Percentiles rank a stretch among this genome's conserved stretches.
Conservation (phyloP, 2,113 vertebrate genomes). For the Anolis sagrei region DNA sequence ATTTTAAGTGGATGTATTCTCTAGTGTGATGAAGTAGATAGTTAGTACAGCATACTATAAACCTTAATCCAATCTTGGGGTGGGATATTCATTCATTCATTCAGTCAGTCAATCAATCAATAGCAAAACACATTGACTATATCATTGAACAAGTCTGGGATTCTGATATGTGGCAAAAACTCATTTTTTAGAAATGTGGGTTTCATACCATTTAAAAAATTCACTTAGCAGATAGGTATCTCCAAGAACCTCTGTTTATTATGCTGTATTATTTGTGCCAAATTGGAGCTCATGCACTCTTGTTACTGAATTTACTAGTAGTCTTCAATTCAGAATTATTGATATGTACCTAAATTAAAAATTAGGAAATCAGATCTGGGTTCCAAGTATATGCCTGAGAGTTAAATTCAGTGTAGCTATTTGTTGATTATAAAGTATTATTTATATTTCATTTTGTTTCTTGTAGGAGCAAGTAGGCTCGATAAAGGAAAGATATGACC, state of each 20-base stretch:
- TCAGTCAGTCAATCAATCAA: no score
- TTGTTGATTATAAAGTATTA: background rate
- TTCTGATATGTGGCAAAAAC: background rate
- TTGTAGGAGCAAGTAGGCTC: constrained; percentile 96
- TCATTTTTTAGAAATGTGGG: background rate
- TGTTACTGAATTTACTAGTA: background rate
- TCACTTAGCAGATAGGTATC: background rate
- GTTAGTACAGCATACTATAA: background rate
- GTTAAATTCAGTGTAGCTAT: background rate
- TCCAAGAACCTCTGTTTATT: background rate
- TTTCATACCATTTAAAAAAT: background rate
- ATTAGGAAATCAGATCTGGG: background rate
- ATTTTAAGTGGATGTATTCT: no score
- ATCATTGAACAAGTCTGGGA: background rate
- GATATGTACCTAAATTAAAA: background rate
- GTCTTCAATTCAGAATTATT: background rate
- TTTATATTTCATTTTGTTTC: constrained; percentile 54
- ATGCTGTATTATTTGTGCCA: background rate
- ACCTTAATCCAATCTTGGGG: background rate
- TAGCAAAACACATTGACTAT: no score
- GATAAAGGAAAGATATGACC: constrained; percentile 96
- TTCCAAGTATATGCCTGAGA: constrained; percentile 5
- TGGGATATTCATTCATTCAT: background rate
- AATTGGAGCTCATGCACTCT: background rate
- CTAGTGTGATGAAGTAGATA: no score